A percentile compares a stretch with the other conserved stretches of the same genome.
phyloP scores from a whole-genome alignment of 2,113 vertebrate species.

The Alectura lathami region DNA sequence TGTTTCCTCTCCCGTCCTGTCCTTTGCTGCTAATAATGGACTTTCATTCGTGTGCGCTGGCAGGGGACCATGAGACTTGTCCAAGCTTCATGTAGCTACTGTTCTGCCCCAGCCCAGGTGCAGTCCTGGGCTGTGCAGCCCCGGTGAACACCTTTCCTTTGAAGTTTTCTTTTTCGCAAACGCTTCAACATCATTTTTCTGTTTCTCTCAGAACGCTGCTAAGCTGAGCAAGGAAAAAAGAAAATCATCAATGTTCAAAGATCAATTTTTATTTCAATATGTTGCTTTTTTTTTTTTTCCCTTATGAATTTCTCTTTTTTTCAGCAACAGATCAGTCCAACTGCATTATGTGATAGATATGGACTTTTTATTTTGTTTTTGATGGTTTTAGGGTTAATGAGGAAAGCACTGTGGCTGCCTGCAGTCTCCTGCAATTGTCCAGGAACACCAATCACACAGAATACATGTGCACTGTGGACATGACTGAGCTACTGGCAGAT shows the following conservation, averaged over 20 bases:
- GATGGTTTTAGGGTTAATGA: constrained; percentile 40
- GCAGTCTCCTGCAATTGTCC: constrained; percentile 48
- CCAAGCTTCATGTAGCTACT: fast-evolving
- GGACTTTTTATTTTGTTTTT: background rate
- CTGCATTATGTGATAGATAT: background rate
- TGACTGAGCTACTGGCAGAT: constrained; percentile 48
- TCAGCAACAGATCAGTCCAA: background rate
- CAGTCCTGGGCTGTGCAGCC: background rate
- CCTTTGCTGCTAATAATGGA: background rate
- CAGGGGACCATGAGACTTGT: background rate
- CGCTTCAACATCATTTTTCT: background rate
- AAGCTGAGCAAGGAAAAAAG: background rate
- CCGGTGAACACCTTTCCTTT: background rate
- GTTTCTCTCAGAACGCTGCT: background rate
- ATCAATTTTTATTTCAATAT: background rate
- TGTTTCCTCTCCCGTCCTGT: background rate
- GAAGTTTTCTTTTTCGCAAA: background rate
- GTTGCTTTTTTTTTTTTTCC: background rate
- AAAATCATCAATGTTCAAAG: background rate
- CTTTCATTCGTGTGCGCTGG: background rate
- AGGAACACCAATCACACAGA: constrained; percentile 17
- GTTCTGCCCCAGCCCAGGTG: background rate
- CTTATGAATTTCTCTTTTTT: background rate
- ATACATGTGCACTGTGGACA: constrained; percentile 68
- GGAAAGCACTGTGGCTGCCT: constrained; percentile 28